Evolutionary conservation across 1,140 invertebrate genomes (phyloP).

Genomic region (Nebria ingens): DNA sequence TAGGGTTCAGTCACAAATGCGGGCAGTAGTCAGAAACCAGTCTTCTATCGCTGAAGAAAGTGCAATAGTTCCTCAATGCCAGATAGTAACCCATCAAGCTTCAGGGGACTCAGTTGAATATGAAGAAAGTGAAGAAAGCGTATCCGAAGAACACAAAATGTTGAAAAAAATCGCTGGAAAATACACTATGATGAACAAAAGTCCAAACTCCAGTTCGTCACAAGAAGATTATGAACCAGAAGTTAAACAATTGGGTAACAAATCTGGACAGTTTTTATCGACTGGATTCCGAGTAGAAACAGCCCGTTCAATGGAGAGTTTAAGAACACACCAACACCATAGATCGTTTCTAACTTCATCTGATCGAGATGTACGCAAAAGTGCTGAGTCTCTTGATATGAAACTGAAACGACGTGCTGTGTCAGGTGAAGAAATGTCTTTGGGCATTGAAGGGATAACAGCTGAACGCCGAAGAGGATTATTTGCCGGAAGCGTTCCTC

Average conservation of each 20-base stretch:
- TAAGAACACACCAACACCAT: conserved; percentile 37
- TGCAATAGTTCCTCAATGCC: conserved; percentile 28
- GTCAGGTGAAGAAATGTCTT: conserved; percentile 41
- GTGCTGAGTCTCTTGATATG: conserved; percentile 43
- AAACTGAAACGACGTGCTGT: conserved; percentile 46
- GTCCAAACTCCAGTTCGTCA: conserved; percentile 56
- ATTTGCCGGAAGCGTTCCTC: conserved; percentile 51
- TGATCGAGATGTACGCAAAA: conserved; percentile 52
- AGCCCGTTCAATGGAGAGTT: conserved; percentile 58
- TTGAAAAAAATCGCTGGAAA: conserved; percentile 20
- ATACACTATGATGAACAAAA: conserved; percentile 39
- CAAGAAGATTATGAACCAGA: conserved; percentile 56
- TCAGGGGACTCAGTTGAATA: conserved; percentile 35
- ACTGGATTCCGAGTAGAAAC: conserved; percentile 44
- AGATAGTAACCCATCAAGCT: conserved; percentile 37
- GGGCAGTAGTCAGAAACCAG: background rate
- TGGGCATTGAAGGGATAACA: conserved; percentile 35
- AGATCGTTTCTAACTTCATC: conserved; percentile 48
- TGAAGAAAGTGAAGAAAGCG: conserved; percentile 27
- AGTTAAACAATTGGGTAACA: conserved; percentile 38
- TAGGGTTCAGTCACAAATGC: conserved; percentile 1
- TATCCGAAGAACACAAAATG: conserved; percentile 17
- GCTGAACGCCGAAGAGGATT: conserved; percentile 53
- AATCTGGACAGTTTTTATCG: conserved; percentile 45
- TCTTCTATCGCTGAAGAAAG: conserved; percentile 13